Conservation (phyloP, 2,888 invertebrate genomes). For the Pomacea canaliculata region DNA sequence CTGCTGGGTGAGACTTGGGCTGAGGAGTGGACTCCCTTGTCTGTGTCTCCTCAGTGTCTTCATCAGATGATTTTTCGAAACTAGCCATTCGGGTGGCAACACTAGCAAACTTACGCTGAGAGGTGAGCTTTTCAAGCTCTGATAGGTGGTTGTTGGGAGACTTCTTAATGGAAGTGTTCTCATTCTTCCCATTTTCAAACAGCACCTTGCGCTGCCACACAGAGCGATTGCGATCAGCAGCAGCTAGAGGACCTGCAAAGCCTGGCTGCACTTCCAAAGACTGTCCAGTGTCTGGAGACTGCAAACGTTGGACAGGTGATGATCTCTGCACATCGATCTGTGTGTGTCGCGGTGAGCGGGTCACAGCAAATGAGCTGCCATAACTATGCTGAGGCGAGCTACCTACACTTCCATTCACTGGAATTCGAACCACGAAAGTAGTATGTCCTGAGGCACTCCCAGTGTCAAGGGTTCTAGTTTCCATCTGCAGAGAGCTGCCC, state of each 20-base stretch:
- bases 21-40: conserved; percentile 22
- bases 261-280: not conserved
- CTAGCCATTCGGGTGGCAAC: conserved; percentile 64
- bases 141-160: conserved; percentile 51
- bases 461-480: conserved; percentile 11
- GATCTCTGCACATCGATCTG: conserved; percentile 49
- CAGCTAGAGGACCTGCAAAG: not conserved
- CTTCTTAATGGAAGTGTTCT: conserved; percentile 34
- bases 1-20: conserved; percentile 34
- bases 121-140: conserved; percentile 59
- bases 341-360: conserved; percentile 49
- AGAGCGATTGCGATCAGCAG: conserved; percentile 38
- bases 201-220: conserved; percentile 59
- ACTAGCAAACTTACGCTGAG: conserved; percentile 70
- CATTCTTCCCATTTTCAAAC: conserved; percentile 53
- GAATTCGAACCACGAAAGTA: conserved; percentile 39
- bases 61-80: conserved; percentile 55
- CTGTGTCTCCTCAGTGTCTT: conserved; percentile 33
- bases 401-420: conserved; percentile 15
- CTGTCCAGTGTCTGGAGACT: not conserved
- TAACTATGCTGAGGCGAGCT: conserved; percentile 30
- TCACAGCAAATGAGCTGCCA: conserved; percentile 58
- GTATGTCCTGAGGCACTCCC: conserved; percentile 16
- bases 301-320: not conserved
- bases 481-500: conserved; percentile 5